Conservation (phyloP, 2,797 vertebrate species). For the Catharus ustulatus region DNA sequence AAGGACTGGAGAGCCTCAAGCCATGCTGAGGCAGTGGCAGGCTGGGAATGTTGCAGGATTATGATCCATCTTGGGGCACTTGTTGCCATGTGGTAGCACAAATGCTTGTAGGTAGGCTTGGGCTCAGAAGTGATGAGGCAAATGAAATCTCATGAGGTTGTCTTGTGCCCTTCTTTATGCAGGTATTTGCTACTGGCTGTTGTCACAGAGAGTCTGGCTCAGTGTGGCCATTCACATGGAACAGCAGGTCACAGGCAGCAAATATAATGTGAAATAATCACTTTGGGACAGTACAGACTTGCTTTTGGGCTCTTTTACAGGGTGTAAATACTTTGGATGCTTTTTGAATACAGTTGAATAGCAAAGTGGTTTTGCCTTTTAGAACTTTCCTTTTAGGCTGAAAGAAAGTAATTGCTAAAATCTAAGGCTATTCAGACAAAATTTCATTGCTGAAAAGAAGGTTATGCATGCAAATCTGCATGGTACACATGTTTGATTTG, state of each 20-base stretch:
- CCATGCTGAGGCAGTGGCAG: background rate
- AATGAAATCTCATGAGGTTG: background rate
- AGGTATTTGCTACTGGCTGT: background rate
- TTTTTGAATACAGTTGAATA: background rate
- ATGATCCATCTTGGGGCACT: background rate
- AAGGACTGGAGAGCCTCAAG: background rate
- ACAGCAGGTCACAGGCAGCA: background rate
- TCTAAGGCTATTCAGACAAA: background rate
- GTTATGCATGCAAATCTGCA: background rate
- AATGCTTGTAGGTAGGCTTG: background rate
- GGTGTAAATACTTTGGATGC: background rate
- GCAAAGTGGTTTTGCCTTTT: background rate
- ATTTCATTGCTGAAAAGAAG: background rate
- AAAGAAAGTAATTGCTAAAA: constrained; percentile 20
- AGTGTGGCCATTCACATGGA: background rate
- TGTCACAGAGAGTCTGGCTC: background rate
- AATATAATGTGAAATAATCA: background rate
- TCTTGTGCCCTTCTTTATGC: background rate
- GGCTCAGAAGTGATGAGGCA: background rate
- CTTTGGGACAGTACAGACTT: background rate
- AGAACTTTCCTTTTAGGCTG: background rate
- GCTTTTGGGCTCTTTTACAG: background rate
- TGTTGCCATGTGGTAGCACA: fast-evolving
- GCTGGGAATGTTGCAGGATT: background rate
- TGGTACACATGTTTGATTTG: background rate